Base-by-base conservation (phyloP, 2,888 invertebrate species). In the Cartodere bifasciata region DNA sequence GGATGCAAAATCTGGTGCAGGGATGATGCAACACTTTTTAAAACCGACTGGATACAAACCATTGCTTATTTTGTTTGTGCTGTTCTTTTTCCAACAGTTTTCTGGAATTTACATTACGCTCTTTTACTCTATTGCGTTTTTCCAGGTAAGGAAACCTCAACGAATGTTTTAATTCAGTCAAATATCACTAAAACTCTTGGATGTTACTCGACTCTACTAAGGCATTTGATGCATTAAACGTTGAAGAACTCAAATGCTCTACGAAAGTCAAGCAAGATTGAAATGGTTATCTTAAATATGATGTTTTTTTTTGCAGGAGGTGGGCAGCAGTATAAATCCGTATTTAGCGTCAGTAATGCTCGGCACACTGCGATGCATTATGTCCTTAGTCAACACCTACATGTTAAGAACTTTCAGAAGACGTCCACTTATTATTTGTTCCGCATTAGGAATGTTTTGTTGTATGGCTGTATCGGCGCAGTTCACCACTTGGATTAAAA, bases 1-100 rank as follows among this genome's bases (percentile, higher is more conserved):
- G 33, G 52, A 52, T 23, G 56, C 37, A 3, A 36, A 52, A 40
- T 55, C 49, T 15, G 59, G 58, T 13, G 53, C 54, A 2, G 55
- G 55, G 3, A 65, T 63, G 41, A 23, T 62, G 12, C 55, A 56
- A 5, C 58, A 55, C 10, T 65, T 71, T 38, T 37, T 62, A 6
- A 64, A 63, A 43, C 70, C 71, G 1, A 69, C 70, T 2, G 71
- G 69, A 7, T 70, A 68, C 53, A 72, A 72, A 45, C 72, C 72
- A 0, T 46, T 72, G 42, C 35, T 63, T 5, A 62, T 72, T 26
- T 56, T 72, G 9, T 60, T 67, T 35, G 57, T 65, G 6, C 51
- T 72, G 9, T 72, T 72, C 48, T 54, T 65, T 24, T 67, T 70
- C 43, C 72, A 72, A 48, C 70, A 72, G 42, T 70, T 68, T 39